Conservation (phyloP, 2,797 vertebrate species). For the Myripristis murdjan region DNA sequence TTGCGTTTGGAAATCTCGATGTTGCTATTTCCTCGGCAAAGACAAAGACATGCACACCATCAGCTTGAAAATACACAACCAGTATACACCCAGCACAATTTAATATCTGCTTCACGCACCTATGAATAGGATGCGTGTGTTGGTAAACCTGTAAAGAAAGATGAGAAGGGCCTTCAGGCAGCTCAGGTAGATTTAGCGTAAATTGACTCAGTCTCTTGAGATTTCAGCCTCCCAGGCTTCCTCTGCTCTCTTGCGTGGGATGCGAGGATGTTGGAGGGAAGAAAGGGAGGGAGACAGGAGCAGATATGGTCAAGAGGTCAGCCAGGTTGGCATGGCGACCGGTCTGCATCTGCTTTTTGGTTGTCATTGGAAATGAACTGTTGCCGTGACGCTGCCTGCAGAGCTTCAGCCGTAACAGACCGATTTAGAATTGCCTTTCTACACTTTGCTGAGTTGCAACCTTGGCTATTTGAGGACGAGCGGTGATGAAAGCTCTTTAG, state of each 20-base stretch:
- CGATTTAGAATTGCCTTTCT: conserved; percentile 4
- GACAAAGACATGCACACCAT: no score
- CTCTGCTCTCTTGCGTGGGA: conserved; percentile 35
- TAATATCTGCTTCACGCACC: conserved; percentile 8
- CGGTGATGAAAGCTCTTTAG: conserved; percentile 12
- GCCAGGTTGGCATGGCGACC: conserved; percentile 65
- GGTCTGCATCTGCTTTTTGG: conserved; percentile 53
- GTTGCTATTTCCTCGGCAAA: conserved; percentile 6
- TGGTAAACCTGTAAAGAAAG: no score
- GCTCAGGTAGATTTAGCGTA: conserved; percentile 27
- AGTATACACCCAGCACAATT: not conserved
- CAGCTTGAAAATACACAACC: not conserved
- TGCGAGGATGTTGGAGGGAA: conserved; percentile 20
- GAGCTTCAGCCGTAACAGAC: not conserved
- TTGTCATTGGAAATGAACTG: conserved; percentile 44
- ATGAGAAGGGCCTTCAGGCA: conserved; percentile 10
- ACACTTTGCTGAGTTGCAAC: conserved; percentile 23
- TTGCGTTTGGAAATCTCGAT: not conserved
- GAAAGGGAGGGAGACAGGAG: conserved; percentile 3
- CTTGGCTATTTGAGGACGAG: conserved; percentile 16
- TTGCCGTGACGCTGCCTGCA: conserved; percentile 7
- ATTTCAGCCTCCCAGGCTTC: conserved; percentile 18
- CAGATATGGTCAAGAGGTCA: conserved; percentile 60
- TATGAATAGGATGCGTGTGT: not conserved
- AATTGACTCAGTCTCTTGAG: conserved; percentile 31